These are phyloP conservation scores for Macheiramphus alcinus DNA, from an alignment of 2,113 vertebrate genomes.

Conservation along the genomic window DNA sequence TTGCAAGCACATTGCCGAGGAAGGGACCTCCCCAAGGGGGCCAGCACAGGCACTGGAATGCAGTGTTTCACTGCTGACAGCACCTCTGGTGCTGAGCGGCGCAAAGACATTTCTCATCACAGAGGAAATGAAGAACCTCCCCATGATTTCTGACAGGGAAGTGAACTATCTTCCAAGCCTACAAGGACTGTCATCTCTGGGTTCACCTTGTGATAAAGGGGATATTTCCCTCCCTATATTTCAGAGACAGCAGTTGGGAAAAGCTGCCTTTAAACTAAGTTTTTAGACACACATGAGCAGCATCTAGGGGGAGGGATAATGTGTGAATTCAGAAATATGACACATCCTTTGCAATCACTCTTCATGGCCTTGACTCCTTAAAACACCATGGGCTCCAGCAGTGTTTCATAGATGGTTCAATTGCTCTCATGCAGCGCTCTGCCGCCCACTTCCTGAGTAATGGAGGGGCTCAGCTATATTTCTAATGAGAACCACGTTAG, in stretches of 20 bases:
- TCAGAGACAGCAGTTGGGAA: neutral
- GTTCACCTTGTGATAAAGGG: neutral
- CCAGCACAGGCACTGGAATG: neutral
- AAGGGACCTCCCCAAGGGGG: neutral
- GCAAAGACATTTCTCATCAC: neutral
- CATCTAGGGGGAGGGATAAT: neutral
- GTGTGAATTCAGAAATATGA: neutral
- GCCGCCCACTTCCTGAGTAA: neutral
- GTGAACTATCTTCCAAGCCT: neutral
- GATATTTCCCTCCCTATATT: neutral
- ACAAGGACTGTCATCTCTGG: neutral
- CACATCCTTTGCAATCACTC: neutral
- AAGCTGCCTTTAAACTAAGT: neutral
- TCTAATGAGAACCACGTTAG: neutral
- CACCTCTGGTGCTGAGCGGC: neutral
- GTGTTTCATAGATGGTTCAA: accelerated
- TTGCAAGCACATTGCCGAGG: neutral
- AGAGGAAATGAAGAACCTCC: neutral
- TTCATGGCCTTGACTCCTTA: neutral
- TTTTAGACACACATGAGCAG: neutral
- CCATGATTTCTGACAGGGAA: neutral
- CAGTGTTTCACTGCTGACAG: neutral
- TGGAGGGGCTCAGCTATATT: neutral
- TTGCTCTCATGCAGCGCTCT: neutral
- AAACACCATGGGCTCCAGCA: neutral